Base-by-base conservation (phyloP, 2,888 invertebrate species). In the Ashinkailepas kermadecensis region DNA sequence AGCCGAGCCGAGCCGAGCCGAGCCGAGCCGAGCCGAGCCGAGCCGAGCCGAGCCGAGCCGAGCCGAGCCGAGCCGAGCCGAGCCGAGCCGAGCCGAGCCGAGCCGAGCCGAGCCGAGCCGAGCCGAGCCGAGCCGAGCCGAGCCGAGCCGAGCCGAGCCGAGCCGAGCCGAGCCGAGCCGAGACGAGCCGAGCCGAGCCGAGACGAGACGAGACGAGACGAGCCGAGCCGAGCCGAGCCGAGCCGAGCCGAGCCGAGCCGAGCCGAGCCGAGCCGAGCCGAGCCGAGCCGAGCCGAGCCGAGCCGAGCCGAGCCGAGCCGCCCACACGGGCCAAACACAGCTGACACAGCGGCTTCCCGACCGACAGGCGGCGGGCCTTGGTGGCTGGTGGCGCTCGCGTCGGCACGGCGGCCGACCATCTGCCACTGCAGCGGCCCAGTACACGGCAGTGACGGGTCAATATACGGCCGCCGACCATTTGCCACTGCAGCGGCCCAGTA, bases 121-220 rank as follows among this genome's bases (percentile, higher is more conserved):
- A 62, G 62, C 39, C 62, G 13, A 62, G 62, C 62, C 62, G 62
- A 62, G 62, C 62, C 62, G 62, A 18, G 18, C 62, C 62, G 62
- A 62, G 62, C 62, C 62, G 62, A 62, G 62, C 62, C 62, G 62
- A 62, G 39, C 62, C 15, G 7, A 13, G 62, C 62, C 62, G 62
- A 62, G 62, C 62, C 62, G 62, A 62, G 62, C 62, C 62, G 62
- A 62, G 62, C 62, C 62, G 62, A 62, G 62, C 62, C 62, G 59
- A 59, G 59, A 2, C 59, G 15, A 15, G 39, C 39, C 59, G 62
- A 62, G 62, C 62, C 62, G 62, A 62, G 62, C 62, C 62, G 62
- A 62, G 62, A 10, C 62, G 62, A 62, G 62, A 10, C 62, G 62
- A 62, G 62, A 10, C 62, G 62, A 62, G 62, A 10, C 62, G 62